Evolutionary conservation across 2,888 invertebrate species (phyloP), one percentile per base, ranked within the genome.

Genomic region (Cephalotes varians): DNA sequence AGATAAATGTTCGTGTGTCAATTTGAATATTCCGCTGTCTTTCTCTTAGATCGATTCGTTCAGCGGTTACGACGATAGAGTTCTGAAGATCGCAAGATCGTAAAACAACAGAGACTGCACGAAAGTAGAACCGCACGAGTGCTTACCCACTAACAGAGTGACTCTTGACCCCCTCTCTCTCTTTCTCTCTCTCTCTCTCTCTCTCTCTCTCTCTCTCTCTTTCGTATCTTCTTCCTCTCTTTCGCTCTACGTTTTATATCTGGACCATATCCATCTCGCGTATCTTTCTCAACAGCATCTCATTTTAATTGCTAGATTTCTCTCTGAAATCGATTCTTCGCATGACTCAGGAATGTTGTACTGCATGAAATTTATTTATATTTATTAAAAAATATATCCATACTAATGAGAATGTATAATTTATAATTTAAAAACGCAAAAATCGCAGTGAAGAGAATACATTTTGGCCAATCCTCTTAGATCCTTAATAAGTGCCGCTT

Each of bases 71-170:
- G 21, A 34, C 15, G 40, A 15, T 21, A 44, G 10, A 73, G 25
- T 18, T 10, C n/a, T n/a, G 34, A 25, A 54, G 12, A n/a, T n/a
- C 25, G 28, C n/a, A 28, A 18, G 9, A 67, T 76, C n/a, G 15
- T 40, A 49, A 51, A 65, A 54, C 65, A 76, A 51, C 37, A 54
- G 28, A 65, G 64, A 10, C 40, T 40, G 73, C 86, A 92, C 71
- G 93, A 93, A 93, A 93, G 93, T 92, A 90, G 93, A 86, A 89
- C 90, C 89, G 84, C 74, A 85, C 85, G 84, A 81, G 21, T 89
- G 86, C 88, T 93, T 92, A 93, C 93, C 93, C 93, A 93, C 92
- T 92, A 90, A 92, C 92, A 91, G 92, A 92, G 83, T 93, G 91
- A 93, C 93, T 91, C 91, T 87, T 93, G 92, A 92, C 92, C 92